Base-by-base conservation (phyloP, 2,797 vertebrate genomes). In the Phaenicophaeus curvirostris region DNA sequence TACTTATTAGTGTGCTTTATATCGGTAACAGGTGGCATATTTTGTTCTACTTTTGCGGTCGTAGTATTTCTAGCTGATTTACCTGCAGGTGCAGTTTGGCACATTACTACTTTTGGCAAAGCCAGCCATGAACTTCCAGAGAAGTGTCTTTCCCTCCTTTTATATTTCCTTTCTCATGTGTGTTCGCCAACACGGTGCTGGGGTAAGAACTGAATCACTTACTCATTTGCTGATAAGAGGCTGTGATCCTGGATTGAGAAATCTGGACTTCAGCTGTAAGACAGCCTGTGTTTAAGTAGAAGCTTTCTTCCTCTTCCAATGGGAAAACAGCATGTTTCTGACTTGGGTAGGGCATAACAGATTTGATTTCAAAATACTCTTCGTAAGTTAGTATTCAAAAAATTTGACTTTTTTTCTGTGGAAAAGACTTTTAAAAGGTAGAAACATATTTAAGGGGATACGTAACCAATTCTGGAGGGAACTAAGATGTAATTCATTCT, bases 391-490 rank as follows among this genome's bases (percentile, higher is more conserved):
- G 9, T 15, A 15, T 86, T 13, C 79, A 88, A 69, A 41, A 72
- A 82, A 90, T 5, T 4, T 9, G 8, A 15, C 15, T 4, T 54
- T 73, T 73, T 68, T 68, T 59, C 44, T 59, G 8, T 24, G 44
- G 27, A 25, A 20, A 51, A 79, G 27, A 39, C 15, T 51, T 66
- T 1, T 24, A 66, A 68, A 83, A 74, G 21, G 8, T 77, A 46
- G 68, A 81, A 53, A 58, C 14, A 54, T 65, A 18, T 31, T 57
- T 42, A 75, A 85, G 15, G 25, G 18, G 15, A 79, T 79, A 51
- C 4, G 1, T 13, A 63, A 44, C 25, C 1, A 2, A 17, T 37
- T 54, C 39, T 9, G 3, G 1, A 4, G 25, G 25, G 14, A 50
- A 65, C 24, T 53, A 27, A 57, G n/a, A 37, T 62, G 24, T 31